Conservation (phyloP, 2,113 vertebrate genomes). For the Phylloscopus trochilus region DNA sequence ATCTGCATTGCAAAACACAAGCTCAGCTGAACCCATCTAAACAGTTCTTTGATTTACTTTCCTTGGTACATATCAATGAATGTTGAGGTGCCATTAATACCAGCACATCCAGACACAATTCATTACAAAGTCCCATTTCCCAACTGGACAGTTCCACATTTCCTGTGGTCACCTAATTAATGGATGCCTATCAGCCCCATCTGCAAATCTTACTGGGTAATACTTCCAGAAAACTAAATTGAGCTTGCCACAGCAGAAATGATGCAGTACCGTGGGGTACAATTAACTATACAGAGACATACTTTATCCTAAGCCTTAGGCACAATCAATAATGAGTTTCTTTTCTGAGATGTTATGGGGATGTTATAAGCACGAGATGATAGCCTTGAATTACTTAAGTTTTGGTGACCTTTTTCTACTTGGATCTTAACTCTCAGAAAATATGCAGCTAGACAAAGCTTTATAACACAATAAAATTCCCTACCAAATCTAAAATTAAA, state of each 20-base stretch:
- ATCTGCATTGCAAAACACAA: background rate
- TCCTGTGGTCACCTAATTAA: conserved; percentile 75
- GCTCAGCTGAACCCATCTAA: conserved; percentile 24
- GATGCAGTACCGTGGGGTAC: conserved; percentile 65
- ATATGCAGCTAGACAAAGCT: conserved; percentile 45
- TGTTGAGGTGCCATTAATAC: conserved; percentile 39
- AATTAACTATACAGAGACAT: conserved; percentile 75
- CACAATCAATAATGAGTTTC: conserved; percentile 78
- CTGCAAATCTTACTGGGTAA: conserved; percentile 71
- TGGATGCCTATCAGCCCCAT: conserved; percentile 75
- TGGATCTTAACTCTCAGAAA: conserved; percentile 52
- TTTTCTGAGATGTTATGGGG: conserved; percentile 59
- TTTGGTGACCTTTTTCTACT: conserved; percentile 69
- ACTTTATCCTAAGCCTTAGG: conserved; percentile 68
- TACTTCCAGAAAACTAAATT: conserved; percentile 73
- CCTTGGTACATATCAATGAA: background rate
- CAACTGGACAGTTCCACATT: conserved; percentile 23
- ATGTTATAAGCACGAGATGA: conserved; percentile 42
- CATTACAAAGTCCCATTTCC: conserved; percentile 44
- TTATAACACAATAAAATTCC: conserved; percentile 62
- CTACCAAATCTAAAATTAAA: conserved; percentile 61
- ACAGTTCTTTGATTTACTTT: conserved; percentile 61
- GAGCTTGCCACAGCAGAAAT: conserved; percentile 74
- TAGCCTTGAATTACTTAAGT: conserved; percentile 65
- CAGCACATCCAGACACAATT: conserved; percentile 45